Base-by-base conservation (phyloP, 2,113 vertebrate genomes). In the Kryptolebias marmoratus region DNA sequence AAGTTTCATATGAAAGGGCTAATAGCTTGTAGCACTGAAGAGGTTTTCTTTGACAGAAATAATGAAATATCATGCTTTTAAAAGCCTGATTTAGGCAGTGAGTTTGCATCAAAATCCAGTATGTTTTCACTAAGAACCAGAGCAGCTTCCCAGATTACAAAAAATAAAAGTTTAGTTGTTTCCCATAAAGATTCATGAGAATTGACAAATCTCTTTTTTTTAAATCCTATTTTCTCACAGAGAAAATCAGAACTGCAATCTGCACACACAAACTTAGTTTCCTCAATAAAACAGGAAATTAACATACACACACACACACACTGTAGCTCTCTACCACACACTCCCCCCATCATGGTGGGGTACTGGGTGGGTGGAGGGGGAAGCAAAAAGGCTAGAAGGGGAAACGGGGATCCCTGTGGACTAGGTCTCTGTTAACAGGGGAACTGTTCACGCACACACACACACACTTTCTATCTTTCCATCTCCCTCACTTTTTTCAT, bases 131-230 rank as follows among this genome's bases (percentile, higher is more conserved):
- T 73, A 44, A 77, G 59, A 83, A 27, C 60, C 1, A 27, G 44
- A 62, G 64, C 71, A 73, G 58, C 22, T 91, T 90, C 88, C 87
- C 90, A 90, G 77, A 89, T 42, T 42, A 4, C 3, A 36, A 36
- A 36, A 36, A 88, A 89, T 78, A 77, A 80, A 76, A 81, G 79
- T 60, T 27, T 49, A 1, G 64, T 57, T 68, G 65, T 88, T 93
- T 92, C 92, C 88, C 92, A 94, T 81, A 83, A 67, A 77, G 76
- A 89, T 87, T 86, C 92, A 90, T 94, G 93, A 93, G 93, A 94
- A 94, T 88, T 89, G 65, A 89, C 75, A 57, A 32, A 61, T 14
- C 58, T 78, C 61, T 80, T 82, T 73, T 77, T 60, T 42, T 42
- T 42, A 8, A 64, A 11, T 61, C 77, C 69, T 68, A 64, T 78